Percentiles rank a stretch among this genome's conserved stretches.
phyloP scores from a whole-genome alignment of 2,113 vertebrate genomes.

The Formicarius rufipectus region DNA sequence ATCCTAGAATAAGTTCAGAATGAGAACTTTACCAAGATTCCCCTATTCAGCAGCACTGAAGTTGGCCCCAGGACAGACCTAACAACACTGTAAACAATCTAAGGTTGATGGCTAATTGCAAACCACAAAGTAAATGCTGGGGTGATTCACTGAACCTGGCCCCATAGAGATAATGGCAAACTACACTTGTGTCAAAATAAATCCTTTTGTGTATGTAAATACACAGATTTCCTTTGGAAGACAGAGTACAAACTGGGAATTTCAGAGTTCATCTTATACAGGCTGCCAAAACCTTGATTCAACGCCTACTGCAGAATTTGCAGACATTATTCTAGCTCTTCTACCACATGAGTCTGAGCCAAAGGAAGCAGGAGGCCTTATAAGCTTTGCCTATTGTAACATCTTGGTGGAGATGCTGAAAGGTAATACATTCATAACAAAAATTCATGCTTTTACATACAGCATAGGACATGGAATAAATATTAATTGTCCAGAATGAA shows the following conservation, averaged over 20 bases:
- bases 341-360: rapidly evolving
- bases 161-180: not conserved
- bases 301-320: not conserved
- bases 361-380: not conserved
- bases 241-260: not conserved
- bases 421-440: not conserved
- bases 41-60: not conserved
- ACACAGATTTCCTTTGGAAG: not conserved
- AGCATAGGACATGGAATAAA: not conserved
- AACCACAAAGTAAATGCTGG: not conserved
- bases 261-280: not conserved
- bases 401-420: not conserved
- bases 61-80: not conserved
- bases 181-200: not conserved
- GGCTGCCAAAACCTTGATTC: not conserved
- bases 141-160: not conserved
- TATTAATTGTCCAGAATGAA: not conserved
- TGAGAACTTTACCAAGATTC: not conserved
- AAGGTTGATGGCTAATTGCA: not conserved
- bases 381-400: rapidly evolving
- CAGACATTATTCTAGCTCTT: not conserved
- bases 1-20: not conserved
- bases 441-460: not conserved
- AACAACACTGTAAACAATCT: not conserved
- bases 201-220: not conserved